Conservation (phyloP, 2,888 invertebrate species). For the Cepaea hortensis region DNA sequence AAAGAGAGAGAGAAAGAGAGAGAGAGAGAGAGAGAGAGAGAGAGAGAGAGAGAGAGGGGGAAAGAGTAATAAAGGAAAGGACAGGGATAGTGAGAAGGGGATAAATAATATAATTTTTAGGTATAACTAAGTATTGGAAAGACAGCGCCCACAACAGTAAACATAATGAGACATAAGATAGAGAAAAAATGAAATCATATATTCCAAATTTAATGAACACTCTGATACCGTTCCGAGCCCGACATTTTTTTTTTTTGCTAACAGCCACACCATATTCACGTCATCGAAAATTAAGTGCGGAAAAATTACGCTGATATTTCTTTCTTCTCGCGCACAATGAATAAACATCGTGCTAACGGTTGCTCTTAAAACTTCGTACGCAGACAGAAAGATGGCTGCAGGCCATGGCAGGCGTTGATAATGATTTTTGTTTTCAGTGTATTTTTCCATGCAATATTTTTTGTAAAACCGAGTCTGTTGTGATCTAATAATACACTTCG, state of each 20-base stretch:
- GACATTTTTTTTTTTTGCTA: neutral
- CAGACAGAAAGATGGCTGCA: neutral
- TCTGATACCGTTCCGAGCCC: neutral
- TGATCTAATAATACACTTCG: neutral
- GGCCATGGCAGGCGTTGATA: neutral
- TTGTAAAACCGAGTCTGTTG: neutral
- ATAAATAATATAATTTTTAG: neutral
- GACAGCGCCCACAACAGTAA: neutral
- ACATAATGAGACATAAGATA: neutral
- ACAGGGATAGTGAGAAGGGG: neutral
- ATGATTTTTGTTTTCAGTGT: conserved; percentile 11
- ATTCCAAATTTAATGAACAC: neutral
- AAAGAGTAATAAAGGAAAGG: neutral
- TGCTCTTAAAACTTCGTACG: neutral
- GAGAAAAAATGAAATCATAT: neutral
- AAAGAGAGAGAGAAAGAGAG: neutral
- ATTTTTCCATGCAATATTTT: neutral
- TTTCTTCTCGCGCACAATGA: neutral
- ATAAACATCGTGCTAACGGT: conserved; percentile 1
- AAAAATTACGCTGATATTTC: neutral
- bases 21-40: neutral
- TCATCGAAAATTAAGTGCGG: neutral
- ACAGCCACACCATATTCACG: neutral
- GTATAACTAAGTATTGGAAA: neutral
- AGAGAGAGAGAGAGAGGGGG: neutral